Evolutionary conservation across 2,797 vertebrate genomes (phyloP).

Genomic region (Amazona ochrocephala): DNA sequence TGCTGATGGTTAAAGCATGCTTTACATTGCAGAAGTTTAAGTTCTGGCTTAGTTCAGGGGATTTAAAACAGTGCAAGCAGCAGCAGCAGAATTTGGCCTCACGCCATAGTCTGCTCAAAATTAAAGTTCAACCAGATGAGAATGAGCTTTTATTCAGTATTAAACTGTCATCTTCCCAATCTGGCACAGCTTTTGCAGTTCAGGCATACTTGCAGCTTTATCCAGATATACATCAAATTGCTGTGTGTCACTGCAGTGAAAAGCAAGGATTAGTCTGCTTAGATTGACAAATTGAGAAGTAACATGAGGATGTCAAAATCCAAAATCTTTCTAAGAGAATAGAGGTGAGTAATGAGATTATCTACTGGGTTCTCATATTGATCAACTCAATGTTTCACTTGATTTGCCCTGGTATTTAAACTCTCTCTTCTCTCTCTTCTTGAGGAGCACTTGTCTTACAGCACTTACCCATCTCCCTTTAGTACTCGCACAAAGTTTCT

Average conservation of each 20-base stretch:
- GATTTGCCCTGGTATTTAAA: not conserved
- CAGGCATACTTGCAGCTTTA: not conserved
- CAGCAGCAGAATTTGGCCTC: not conserved
- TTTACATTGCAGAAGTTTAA: not conserved
- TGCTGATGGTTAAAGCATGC: not conserved
- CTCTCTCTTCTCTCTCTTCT: not conserved
- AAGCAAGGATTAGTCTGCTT: not conserved
- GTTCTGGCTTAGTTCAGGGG: not conserved
- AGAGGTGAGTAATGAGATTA: not conserved
- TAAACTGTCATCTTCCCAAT: not conserved
- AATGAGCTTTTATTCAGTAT: not conserved
- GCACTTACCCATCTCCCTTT: not conserved
- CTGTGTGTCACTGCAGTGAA: not conserved
- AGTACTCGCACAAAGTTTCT: constrained; percentile 28
- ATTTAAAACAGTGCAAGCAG: not conserved
- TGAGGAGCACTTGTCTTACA: not conserved
- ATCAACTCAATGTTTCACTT: not conserved
- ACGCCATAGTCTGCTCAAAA: not conserved
- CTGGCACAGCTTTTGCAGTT: not conserved
- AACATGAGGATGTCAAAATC: not conserved
- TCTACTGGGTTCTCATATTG: not conserved
- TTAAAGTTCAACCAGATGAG: not conserved
- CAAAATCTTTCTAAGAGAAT: not conserved
- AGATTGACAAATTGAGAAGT: not conserved
- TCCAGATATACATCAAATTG: not conserved